phyloP scores from a whole-genome alignment of 2,113 vertebrate species.

The Astatotilapia flaviijosephi region DNA sequence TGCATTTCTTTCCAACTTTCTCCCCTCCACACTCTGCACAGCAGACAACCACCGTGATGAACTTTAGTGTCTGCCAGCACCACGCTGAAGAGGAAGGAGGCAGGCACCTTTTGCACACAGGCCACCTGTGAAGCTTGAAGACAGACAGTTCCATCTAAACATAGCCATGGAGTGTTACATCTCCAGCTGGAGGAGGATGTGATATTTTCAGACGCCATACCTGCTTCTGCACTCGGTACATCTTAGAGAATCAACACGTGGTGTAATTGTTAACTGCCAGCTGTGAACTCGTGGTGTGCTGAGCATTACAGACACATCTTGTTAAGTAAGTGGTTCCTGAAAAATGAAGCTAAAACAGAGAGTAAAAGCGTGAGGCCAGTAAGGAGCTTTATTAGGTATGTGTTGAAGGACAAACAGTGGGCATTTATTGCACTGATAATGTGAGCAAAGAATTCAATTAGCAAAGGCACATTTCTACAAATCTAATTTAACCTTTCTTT shows the following conservation, averaged over 20 bases:
- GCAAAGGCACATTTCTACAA: not conserved
- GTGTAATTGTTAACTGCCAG: conserved; percentile 11
- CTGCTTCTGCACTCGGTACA: conserved; percentile 17
- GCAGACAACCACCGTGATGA: conserved; percentile 81
- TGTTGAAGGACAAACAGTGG: not conserved
- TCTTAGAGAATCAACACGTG: conserved; percentile 15
- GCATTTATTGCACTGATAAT: conserved; percentile 32
- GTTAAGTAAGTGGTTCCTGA: not conserved
- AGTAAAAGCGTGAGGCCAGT: not conserved
- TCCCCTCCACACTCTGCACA: not conserved
- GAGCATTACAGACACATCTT: not conserved
- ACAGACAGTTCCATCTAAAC: conserved; percentile 52
- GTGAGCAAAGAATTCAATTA: not conserved
- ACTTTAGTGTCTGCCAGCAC: conserved; percentile 74
- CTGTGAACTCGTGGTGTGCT: not conserved
- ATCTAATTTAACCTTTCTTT: not conserved
- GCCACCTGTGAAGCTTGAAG: conserved; percentile 53
- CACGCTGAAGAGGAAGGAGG: conserved; percentile 24
- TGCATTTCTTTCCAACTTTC: not conserved
- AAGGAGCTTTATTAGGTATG: not conserved
- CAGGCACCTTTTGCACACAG: conserved; percentile 30
- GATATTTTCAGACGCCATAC: conserved; percentile 33
- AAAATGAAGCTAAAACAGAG: not conserved
- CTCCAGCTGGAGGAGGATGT: conserved; percentile 1
- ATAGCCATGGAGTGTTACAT: conserved; percentile 32